Percentiles rank a stretch among this genome's conserved stretches.
Evolutionary conservation across 2,888 invertebrate species (phyloP).

Genomic region (Eremobia ochroleuca): DNA sequence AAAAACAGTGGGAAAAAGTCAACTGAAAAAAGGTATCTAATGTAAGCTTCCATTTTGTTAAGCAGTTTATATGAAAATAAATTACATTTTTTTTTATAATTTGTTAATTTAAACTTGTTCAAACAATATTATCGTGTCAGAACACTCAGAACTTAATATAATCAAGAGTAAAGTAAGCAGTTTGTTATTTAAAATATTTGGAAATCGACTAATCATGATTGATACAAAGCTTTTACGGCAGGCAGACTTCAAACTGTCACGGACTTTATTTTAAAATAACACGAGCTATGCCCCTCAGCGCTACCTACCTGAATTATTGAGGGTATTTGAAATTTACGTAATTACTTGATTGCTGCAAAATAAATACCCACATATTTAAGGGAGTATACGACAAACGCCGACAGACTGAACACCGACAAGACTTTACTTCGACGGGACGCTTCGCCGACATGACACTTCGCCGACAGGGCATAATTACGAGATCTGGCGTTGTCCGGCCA

Average conservation of each 20-base stretch:
- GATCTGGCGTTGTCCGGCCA: too few relatives aligned
- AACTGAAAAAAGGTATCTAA: background rate
- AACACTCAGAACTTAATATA: background rate
- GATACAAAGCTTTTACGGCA: conserved; percentile 50
- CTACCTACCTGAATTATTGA: background rate
- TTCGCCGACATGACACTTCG: too few relatives aligned
- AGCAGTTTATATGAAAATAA: too few relatives aligned
- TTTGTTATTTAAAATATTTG: conserved; percentile 20
- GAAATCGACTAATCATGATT: conserved; percentile 52
- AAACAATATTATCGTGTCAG: background rate
- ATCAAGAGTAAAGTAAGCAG: conserved; percentile 12
- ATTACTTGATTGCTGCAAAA: background rate
- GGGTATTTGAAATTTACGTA: background rate
- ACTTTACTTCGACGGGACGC: too few relatives aligned
- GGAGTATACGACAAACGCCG: too few relatives aligned
- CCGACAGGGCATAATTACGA: too few relatives aligned
- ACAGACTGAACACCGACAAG: too few relatives aligned
- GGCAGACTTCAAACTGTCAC: conserved; percentile 25
- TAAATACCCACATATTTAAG: background rate
- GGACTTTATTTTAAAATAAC: conserved; percentile 8
- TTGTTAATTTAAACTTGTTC: background rate
- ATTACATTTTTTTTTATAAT: background rate
- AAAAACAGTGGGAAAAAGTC: background rate
- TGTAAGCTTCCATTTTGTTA: too few relatives aligned
- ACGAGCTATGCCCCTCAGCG: background rate